phyloP scores from a whole-genome alignment of 2,113 vertebrate genomes.

The Myiozetetes cayanensis region DNA sequence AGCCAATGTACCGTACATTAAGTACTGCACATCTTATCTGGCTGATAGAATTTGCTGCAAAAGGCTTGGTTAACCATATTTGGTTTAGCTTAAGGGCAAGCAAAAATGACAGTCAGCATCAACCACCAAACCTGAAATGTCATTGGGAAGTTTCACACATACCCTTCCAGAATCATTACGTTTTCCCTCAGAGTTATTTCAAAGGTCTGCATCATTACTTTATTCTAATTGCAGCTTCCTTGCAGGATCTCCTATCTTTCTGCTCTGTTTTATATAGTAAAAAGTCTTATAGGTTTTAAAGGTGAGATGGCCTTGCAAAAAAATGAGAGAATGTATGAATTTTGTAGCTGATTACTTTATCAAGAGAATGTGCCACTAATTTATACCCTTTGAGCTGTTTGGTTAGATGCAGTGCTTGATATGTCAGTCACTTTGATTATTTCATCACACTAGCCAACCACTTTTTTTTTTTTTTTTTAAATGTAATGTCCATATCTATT shows the following conservation, averaged over 20 bases:
- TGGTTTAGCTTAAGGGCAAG: conserved; percentile 5
- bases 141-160: not conserved
- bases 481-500: not conserved
- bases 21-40: conserved; percentile 40
- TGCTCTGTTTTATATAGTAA: not conserved
- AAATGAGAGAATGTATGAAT: not conserved
- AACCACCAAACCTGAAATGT: not conserved
- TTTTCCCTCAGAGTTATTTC: not conserved
- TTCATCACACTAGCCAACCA: not conserved
- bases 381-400: not conserved
- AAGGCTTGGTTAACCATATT: not conserved
- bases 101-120: conserved; percentile 23
- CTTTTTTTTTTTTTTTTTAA: not conserved
- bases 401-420: not conserved
- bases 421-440: conserved; percentile 9
- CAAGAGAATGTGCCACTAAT: not conserved
- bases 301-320: not conserved
- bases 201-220: not conserved
- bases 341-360: not conserved
- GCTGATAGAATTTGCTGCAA: conserved; percentile 12
- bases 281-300: not conserved
- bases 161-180: not conserved
- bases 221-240: not conserved
- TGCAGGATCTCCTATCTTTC: not conserved
- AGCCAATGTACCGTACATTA: not conserved